A percentile compares a stretch with the other conserved stretches of the same genome.
Evolutionary conservation across 1,140 invertebrate genomes (phyloP).

Genomic region (Lordiphosa clarofinis): DNA sequence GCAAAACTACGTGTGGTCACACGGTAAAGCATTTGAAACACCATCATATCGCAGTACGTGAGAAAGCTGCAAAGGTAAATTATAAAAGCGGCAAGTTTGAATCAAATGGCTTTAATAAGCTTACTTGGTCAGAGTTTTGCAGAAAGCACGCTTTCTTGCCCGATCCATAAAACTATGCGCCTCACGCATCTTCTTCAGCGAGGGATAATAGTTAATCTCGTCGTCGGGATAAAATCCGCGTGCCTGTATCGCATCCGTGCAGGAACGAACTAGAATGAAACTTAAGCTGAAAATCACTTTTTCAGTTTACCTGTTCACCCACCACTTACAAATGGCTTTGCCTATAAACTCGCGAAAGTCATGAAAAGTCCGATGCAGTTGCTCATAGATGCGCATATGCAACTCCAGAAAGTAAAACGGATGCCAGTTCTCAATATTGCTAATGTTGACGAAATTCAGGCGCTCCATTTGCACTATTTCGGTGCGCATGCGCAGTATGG

Average conservation of each 20-base stretch:
- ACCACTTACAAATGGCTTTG: slow-evolving; percentile 56
- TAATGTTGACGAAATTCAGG: slow-evolving; percentile 82
- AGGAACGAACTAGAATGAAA: slow-evolving; percentile 82
- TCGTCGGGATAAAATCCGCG: slow-evolving; percentile 88
- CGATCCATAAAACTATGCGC: slow-evolving; percentile 92
- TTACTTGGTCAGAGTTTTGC: slow-evolving; percentile 85
- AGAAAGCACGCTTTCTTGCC: slow-evolving; percentile 88
- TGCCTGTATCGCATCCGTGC: slow-evolving; percentile 86
- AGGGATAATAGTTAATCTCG: slow-evolving; percentile 81
- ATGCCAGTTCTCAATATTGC: slow-evolving; percentile 82
- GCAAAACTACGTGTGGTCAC: slow-evolving; percentile 60
- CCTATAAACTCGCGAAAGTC: slow-evolving; percentile 58
- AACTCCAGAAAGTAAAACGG: slow-evolving; percentile 85
- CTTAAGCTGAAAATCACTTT: not conserved
- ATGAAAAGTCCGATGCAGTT: slow-evolving; percentile 38
- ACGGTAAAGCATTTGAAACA: slow-evolving; percentile 60
- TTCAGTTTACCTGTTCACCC: not conserved
- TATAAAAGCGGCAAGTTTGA: no score
- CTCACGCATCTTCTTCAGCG: slow-evolving; percentile 80
- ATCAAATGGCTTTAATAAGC: not conserved
- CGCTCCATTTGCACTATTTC: slow-evolving; percentile 86
- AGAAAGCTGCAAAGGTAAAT: slow-evolving; percentile 39
- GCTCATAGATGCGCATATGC: slow-evolving; percentile 81
- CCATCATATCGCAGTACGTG: slow-evolving; percentile 60
- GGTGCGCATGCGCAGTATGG: slow-evolving; percentile 85